Conservation (phyloP, 2,113 vertebrate genomes). For the Hippocampus abdominalis region DNA sequence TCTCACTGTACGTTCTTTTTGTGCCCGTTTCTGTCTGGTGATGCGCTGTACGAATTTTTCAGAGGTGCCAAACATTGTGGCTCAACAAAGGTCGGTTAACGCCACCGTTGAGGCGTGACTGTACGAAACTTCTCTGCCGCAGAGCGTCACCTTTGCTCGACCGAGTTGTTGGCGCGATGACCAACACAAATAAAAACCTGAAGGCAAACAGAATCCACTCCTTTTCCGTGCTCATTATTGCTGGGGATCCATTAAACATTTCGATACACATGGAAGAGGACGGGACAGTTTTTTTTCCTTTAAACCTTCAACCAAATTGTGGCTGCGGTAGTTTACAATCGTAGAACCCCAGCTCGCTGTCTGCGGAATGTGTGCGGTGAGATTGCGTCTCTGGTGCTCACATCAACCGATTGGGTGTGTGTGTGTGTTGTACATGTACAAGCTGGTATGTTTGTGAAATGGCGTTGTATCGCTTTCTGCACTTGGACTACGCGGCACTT, state of each 20-base stretch:
- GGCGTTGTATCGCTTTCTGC: background rate
- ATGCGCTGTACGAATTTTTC: background rate
- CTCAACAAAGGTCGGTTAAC: background rate
- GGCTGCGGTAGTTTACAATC: background rate
- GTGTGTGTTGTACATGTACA: constrained; percentile 14
- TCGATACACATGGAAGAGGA: constrained; percentile 7
- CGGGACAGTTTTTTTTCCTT: background rate
- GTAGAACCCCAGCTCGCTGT: constrained; percentile 10
- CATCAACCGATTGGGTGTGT: constrained; percentile 25
- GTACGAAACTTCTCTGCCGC: too few relatives aligned
- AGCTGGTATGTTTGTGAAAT: constrained; percentile 9
- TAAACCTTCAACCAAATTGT: background rate
- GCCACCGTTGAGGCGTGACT: too few relatives aligned
- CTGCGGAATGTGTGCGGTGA: constrained; percentile 35
- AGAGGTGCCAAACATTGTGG: too few relatives aligned
- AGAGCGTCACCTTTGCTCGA: background rate
- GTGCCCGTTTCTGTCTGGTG: background rate
- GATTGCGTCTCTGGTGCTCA: constrained; percentile 31
- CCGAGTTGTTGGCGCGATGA: background rate
- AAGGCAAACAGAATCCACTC: constrained; percentile 4
- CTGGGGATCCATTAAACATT: constrained; percentile 4
- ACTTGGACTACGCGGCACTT: background rate
- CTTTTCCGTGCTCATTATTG: constrained; percentile 27
- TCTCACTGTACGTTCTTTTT: background rate
- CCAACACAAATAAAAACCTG: background rate